Evolutionary conservation across 2,113 vertebrate species (phyloP), one percentile per base, ranked within the genome.

Genomic region (Thinocorus orbignyianus): DNA sequence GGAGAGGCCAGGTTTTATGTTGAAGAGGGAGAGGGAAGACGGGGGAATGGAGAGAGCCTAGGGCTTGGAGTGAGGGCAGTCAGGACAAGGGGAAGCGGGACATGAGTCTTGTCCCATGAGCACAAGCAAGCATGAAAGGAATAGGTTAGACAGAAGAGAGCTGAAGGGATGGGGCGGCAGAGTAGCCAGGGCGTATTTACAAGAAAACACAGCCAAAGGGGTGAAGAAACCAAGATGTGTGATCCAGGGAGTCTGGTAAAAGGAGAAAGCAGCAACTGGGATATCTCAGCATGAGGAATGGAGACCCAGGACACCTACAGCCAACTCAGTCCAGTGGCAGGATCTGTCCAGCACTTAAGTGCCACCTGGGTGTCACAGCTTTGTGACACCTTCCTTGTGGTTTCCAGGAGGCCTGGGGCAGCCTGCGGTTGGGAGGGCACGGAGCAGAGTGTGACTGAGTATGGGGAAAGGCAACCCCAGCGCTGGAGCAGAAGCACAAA

Each of bases 401-500:
- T n/a, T n/a, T n/a, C n/a, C 41, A 33, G 70, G 41, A 42, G 77
- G 41, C 19, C 77, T 30, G 4, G 33, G 49, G 10, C 46, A 79
- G 31, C 35, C 13, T 28, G 37, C 33, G 19, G 30, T 6, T 42
- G 35, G 33, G 20, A 12, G 28, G 11, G 19, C 3, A 62, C 1
- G 2, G 69, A 16, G 55, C 52, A 18, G 44, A 1, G 0, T 33
- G 17, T 57, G 22, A 52, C n/a, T 28, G 31, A 31, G 12, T 14
- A 14, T 14, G 35, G 22, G 35, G 51, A 57, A 44, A 42, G 37
- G 81, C 35, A 57, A 28, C 20, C 11, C 22, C 54, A 46, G 3
- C 1, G 12, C 44, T 2, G 1, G 62, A 25, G 42, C 37, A 86
- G 57, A 24, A 68, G 44, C 69, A 25, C 0, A 0, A 0, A 57